Evolutionary conservation across 2,888 invertebrate genomes (phyloP).

Genomic region (Phyllotreta cruciferae): DNA sequence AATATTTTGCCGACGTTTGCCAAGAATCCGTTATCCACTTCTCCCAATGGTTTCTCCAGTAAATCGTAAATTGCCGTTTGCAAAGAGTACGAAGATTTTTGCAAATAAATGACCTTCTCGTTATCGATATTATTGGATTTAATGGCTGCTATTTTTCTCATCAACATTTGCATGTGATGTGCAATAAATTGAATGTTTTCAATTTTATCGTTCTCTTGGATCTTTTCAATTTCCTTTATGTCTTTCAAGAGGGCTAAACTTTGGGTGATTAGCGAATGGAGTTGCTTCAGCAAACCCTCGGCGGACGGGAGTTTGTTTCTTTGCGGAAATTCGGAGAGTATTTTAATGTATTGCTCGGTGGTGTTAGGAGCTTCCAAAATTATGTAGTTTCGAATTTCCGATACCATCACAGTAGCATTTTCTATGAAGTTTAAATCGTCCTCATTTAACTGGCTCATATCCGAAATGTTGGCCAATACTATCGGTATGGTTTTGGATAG

Average conservation of each 20-base stretch:
- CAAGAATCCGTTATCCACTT: conserved; percentile 47
- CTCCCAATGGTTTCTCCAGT: conserved; percentile 47
- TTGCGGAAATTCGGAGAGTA: conserved; percentile 37
- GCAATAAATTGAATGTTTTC: conserved; percentile 50
- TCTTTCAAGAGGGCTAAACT: conserved; percentile 40
- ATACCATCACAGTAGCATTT: conserved; percentile 31
- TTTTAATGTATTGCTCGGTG: conserved; percentile 35
- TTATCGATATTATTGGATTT: conserved; percentile 51
- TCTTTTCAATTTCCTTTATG: conserved; percentile 42
- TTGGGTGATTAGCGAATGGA: conserved; percentile 44
- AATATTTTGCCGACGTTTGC: conserved; percentile 47
- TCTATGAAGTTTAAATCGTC: conserved; percentile 36
- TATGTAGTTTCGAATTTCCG: conserved; percentile 35
- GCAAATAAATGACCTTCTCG: conserved; percentile 48
- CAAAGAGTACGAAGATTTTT: conserved; percentile 53
- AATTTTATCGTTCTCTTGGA: conserved; percentile 42
- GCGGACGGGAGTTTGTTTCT: conserved; percentile 32
- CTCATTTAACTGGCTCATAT: conserved; percentile 16
- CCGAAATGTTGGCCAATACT: conserved; percentile 36
- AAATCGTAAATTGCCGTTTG: conserved; percentile 56
- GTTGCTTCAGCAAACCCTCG: conserved; percentile 40
- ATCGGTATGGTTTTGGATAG: conserved; percentile 35
- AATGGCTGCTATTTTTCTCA: conserved; percentile 52
- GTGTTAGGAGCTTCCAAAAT: conserved; percentile 26
- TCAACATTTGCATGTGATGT: conserved; percentile 51